phyloP scores from a whole-genome alignment of 2,113 vertebrate genomes.

The Antennarius striatus region DNA sequence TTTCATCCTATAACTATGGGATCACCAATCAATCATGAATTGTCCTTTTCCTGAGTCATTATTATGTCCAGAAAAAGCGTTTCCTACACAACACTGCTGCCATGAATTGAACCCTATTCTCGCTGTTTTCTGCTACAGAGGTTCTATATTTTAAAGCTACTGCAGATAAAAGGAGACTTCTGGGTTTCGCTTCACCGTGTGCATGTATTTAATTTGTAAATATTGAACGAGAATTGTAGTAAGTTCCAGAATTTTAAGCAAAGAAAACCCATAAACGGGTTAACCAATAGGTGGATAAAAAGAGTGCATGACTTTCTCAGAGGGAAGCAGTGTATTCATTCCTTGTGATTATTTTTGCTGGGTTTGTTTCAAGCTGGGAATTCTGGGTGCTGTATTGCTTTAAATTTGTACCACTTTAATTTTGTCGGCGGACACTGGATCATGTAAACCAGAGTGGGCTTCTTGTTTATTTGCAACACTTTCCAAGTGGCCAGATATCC shows the following conservation, averaged over 20 bases:
- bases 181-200: conserved; percentile 14
- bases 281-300: conserved; percentile 28
- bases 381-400: conserved; percentile 37
- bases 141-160: conserved; percentile 2
- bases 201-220: not conserved
- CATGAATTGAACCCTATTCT: conserved; percentile 38
- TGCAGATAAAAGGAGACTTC: not conserved
- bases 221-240: no score
- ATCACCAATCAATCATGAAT: no score
- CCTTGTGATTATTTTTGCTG: conserved; percentile 24
- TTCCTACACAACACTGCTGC: conserved; percentile 28
- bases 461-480: conserved; percentile 1
- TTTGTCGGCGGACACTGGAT: not conserved
- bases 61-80: not conserved
- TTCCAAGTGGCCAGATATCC: not conserved
- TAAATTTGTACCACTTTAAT: not conserved
- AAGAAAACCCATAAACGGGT: conserved; percentile 7
- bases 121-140: conserved; percentile 3
- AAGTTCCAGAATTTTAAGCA: not conserved
- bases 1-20: no score
- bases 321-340: conserved; percentile 4
- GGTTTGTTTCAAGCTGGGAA: conserved; percentile 22
- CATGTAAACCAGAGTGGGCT: conserved; percentile 6
- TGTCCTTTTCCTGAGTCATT: not conserved
- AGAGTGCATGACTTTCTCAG: conserved; percentile 14